A percentile compares a stretch with the other conserved stretches of the same genome.
These are phyloP conservation scores for Diachasma alloeum DNA, from an alignment of 1,140 invertebrate species.

Conservation along the genomic window DNA sequence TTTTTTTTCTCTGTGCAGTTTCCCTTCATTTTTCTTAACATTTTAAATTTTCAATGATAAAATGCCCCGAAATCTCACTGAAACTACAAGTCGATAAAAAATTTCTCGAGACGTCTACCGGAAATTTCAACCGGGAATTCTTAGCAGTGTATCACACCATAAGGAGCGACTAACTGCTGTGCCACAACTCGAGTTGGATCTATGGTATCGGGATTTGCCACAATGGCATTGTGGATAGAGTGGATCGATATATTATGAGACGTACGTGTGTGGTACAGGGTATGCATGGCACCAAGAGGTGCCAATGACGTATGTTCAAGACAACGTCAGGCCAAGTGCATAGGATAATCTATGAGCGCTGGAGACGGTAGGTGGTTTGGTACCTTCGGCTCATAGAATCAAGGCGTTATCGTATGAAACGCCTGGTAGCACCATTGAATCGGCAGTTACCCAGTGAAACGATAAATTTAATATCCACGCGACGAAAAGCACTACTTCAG, in stretches of 20 bases:
- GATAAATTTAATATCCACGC: slow-evolving; percentile 17
- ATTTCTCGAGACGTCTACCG: too few relatives aligned
- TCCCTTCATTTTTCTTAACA: too few relatives aligned
- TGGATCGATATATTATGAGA: slow-evolving; percentile 7
- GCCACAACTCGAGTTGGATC: not conserved
- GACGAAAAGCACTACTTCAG: not conserved
- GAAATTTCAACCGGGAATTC: too few relatives aligned
- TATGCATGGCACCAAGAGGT: not conserved
- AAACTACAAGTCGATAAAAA: too few relatives aligned
- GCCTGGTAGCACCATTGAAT: slow-evolving; percentile 18
- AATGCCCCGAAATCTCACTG: too few relatives aligned
- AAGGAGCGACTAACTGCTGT: too few relatives aligned
- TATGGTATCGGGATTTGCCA: not conserved
- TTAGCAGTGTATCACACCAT: too few relatives aligned
- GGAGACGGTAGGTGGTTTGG: not conserved
- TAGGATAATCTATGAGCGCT: slow-evolving; percentile 8
- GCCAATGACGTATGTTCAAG: slow-evolving; percentile 18
- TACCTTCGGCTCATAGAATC: not conserved
- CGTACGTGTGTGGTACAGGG: not conserved
- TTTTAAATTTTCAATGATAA: too few relatives aligned
- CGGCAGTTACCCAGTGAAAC: slow-evolving; percentile 7
- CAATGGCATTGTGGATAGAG: not conserved
- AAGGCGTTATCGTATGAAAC: slow-evolving; percentile 20
- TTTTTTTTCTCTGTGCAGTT: too few relatives aligned
- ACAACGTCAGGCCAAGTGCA: slow-evolving; percentile 13